Percentiles rank a stretch among this genome's conserved stretches.
phyloP scores from a whole-genome alignment of 2,113 vertebrate species.

The Thryonomys swinderianus region DNA sequence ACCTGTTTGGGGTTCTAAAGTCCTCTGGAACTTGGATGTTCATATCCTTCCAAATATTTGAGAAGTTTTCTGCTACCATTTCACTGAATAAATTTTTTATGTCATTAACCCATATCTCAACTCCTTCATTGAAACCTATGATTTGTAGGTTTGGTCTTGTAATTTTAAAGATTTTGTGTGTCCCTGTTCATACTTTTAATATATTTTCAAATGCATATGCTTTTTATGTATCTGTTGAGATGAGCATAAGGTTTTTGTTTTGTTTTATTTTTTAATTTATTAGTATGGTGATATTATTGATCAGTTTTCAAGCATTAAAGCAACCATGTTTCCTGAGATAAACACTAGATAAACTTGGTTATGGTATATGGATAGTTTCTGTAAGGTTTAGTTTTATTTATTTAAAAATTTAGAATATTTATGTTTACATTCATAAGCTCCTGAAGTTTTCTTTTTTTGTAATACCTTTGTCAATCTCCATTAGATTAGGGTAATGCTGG shows the following conservation, averaged over 20 bases:
- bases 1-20: neutral
- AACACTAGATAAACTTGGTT: too few relatives aligned
- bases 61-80: neutral
- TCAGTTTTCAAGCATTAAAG: too few relatives aligned
- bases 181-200: neutral
- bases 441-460: conserved; percentile 21
- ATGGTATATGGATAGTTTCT: too few relatives aligned
- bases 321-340: too few relatives aligned
- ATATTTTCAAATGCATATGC: neutral
- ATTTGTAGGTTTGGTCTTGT: neutral
- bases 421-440: too few relatives aligned
- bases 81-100: neutral
- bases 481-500: neutral
- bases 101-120: neutral
- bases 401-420: too few relatives aligned
- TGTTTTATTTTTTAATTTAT: too few relatives aligned
- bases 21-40: neutral
- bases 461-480: conserved; percentile 12
- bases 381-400: too few relatives aligned
- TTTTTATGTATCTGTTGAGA: too few relatives aligned
- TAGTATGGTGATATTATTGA: too few relatives aligned
- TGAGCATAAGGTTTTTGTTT: too few relatives aligned
- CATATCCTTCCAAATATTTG: neutral
- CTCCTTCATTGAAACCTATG: neutral
- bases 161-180: neutral